Evolutionary conservation across 2,888 invertebrate genomes (phyloP), one percentile per base, ranked within the genome.

Genomic region (Schizotus pectinicornis): DNA sequence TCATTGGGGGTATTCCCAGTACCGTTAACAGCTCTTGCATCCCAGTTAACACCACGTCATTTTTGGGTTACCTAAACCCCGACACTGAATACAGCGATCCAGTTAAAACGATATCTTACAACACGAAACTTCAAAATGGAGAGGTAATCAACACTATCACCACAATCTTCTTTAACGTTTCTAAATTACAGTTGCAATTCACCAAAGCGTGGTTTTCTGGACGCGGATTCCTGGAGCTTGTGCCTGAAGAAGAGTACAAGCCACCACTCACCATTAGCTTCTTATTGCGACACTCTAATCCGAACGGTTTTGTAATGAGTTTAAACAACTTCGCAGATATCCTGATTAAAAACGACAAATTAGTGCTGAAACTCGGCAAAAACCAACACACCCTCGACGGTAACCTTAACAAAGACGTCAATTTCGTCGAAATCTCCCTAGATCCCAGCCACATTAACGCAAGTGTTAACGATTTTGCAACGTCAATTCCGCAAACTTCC

Each of bases 1-100:
- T 91, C 80, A 84, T 95, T 69, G 97, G 94, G 1, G 97, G 97
- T 0, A 83, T 91, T 1, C 91, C 94, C 3, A 92, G 94, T 1
- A 90, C 88, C 59, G 85, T 87, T 60, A 79, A 82, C n/a, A 59
- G 43, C 2, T 47, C 34, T 7, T 64, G 63, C 33, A 49, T 67
- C 14, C 58, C 64, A 5, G 41, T 65, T 88, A 72, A 86, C 84
- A 73, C 86, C 1, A 62, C 62, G 1, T 64, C 72, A 2, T 73
- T 74, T 37, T 58, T 73, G 36, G 74, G 74, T 14, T 70, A 71
- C 45, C 47, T 74, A 5, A 63, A 62, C 60, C 63, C 6, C 61
- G 63, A 41, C 38, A 67, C 14, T 61, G 30, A 50, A 41, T 38
- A 39, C 13, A 31, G 22, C 31, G 50, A 50, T 38, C 33, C 33